phyloP scores from a whole-genome alignment of 2,888 invertebrate genomes.

The Amphipyra tragopoginis region DNA sequence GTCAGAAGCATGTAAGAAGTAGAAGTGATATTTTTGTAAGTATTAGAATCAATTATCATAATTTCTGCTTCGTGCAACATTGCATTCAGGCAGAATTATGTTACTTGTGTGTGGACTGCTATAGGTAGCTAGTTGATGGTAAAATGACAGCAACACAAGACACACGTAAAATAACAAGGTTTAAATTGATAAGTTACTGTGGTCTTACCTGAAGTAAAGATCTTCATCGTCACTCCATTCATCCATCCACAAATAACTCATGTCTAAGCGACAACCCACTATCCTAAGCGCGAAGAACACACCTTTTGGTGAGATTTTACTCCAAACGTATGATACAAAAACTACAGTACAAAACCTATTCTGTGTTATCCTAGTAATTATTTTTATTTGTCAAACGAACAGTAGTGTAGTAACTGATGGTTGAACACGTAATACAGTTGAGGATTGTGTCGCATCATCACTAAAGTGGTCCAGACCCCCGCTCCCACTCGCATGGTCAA shows the following conservation, averaged over 20 bases:
- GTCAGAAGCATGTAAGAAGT: constrained; percentile 15
- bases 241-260: constrained; percentile 25
- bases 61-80: constrained; percentile 10
- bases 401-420: constrained; percentile 58
- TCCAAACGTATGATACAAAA: background rate
- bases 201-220: constrained; percentile 30
- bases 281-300: background rate
- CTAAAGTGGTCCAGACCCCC: constrained; percentile 59
- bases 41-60: constrained; percentile 20
- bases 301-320: no score
- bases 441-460: constrained; percentile 56
- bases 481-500: constrained; percentile 40
- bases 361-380: background rate
- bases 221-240: constrained; percentile 58
- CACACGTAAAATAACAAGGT: background rate
- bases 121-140: no score
- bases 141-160: no score
- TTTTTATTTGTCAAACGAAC: constrained; percentile 6
- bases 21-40: background rate
- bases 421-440: constrained; percentile 58
- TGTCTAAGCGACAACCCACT: constrained; percentile 5
- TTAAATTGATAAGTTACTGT: constrained; percentile 4
- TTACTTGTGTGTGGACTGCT: no score
- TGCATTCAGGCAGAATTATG: background rate
- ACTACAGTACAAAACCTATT: background rate